Percentiles rank a stretch among this genome's conserved stretches.
Conservation (phyloP, 2,888 invertebrate species). For the Drosophila pseudotalamancana region DNA sequence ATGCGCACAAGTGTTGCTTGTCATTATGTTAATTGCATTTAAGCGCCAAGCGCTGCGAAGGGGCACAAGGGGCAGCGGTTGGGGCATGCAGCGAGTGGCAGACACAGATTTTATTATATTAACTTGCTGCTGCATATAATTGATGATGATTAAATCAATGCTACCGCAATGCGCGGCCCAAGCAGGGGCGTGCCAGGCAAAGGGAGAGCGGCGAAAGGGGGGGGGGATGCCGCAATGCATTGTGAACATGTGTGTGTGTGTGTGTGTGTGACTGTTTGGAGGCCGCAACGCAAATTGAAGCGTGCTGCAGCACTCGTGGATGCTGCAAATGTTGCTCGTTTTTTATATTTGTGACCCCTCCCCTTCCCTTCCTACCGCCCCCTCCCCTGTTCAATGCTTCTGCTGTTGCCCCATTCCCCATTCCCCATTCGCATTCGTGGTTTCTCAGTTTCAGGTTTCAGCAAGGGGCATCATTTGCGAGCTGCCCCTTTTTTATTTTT, state of each 20-base stretch:
- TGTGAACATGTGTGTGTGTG: neutral
- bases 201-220: neutral
- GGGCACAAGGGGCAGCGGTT: neutral
- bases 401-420: conserved; percentile 10
- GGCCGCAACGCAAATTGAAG: conserved; percentile 45
- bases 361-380: no score
- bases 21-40: conserved; percentile 81
- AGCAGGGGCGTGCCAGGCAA: neutral
- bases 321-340: conserved; percentile 40
- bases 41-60: conserved; percentile 66
- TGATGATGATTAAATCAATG: conserved; percentile 84
- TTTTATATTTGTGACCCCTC: neutral
- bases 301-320: conserved; percentile 43
- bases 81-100: conserved; percentile 18
- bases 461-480: neutral
- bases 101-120: conserved; percentile 78
- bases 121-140: conserved; percentile 82
- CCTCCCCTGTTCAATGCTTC: neutral
- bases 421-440: conserved; percentile 5
- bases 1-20: conserved; percentile 80
- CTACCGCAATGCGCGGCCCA: conserved; percentile 79
- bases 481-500: conserved; percentile 49
- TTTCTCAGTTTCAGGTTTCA: conserved; percentile 40
- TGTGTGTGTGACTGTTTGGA: conserved; percentile 11
- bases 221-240: neutral